Percentiles rank a stretch among this genome's conserved stretches.
Conservation (phyloP, 2,113 vertebrate genomes). For the Orthonyx spaldingii region DNA sequence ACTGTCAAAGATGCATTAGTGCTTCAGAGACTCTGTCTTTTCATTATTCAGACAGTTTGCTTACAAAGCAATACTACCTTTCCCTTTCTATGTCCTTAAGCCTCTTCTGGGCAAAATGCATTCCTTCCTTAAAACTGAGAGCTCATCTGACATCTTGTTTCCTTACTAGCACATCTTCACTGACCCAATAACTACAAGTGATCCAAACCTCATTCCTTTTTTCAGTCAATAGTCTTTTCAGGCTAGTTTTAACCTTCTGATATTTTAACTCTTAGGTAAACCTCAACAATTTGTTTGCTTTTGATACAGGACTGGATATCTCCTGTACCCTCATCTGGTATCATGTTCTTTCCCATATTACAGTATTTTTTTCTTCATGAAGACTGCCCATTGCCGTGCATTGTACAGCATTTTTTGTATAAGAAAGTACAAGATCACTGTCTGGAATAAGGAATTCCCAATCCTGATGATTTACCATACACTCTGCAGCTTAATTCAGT, state of each 20-base stretch:
- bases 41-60: conserved; percentile 1
- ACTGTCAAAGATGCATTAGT: background rate
- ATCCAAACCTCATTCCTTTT: background rate
- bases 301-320: background rate
- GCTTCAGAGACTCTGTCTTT: background rate
- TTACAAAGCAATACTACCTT: background rate
- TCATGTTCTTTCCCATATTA: background rate
- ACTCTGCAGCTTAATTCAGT: background rate
- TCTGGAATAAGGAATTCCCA: background rate
- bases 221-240: background rate
- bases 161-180: background rate
- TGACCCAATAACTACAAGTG: background rate
- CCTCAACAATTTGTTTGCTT: background rate
- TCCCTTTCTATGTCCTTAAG: background rate
- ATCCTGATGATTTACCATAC: background rate
- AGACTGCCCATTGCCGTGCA: background rate
- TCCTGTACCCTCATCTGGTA: background rate
- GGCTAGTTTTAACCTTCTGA: background rate
- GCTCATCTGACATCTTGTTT: background rate
- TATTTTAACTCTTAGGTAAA: background rate
- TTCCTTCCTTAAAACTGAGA: background rate
- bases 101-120: background rate
- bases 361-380: background rate
- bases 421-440: background rate
- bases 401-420: background rate